Evolutionary conservation across 2,888 invertebrate species (phyloP), one percentile per base, ranked within the genome.

Genomic region (Tenodera sinensis): DNA sequence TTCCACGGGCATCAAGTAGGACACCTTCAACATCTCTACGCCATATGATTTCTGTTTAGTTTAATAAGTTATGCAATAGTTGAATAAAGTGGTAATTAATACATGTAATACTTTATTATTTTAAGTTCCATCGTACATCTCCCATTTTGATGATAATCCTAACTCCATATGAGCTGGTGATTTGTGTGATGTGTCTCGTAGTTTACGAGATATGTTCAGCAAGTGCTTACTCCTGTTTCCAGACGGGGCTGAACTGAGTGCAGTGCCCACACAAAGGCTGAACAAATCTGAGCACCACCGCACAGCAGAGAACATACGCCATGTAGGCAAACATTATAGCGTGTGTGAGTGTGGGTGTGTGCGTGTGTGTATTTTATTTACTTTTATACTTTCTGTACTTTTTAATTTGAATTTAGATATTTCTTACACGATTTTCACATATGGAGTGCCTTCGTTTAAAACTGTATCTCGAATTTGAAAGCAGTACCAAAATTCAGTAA

Each of bases 341-440:
- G 54, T 71, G 54, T 87, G 87, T 87, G 87, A 87, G 87, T 82
- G 87, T 87, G 87, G 28, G 86, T 71, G 87, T 82, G 87, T 87
- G 87, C 83, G 87, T 83, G 87, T 87, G 87, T 34, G 87, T 30
- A 15, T 87, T 87, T 83, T 82, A 87, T 83, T 87, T 87, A 42
- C 30, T 83, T 83, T 42, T 54, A 15, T 15, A 15, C 54, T 54
- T 54, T 54, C 54, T 54, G 54, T 82, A 14, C 81, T 87, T 87
- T 34, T 82, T 87, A n/a, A 83, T 83, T 87, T 87, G 25, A 27
- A 54, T 83, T 82, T 28, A 71, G 54, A 30, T 82, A 34, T 87
- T 87, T 54, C n/a, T 28, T 81, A 81, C 82, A 71, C 54, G 81
- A 34, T 87, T 87, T 71, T 87, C 30, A 28, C 34, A 81, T 25